Percentiles rank a stretch among this genome's conserved stretches.
Conservation (phyloP, 2,888 invertebrate genomes). For the Sussaba pulchella region DNA sequence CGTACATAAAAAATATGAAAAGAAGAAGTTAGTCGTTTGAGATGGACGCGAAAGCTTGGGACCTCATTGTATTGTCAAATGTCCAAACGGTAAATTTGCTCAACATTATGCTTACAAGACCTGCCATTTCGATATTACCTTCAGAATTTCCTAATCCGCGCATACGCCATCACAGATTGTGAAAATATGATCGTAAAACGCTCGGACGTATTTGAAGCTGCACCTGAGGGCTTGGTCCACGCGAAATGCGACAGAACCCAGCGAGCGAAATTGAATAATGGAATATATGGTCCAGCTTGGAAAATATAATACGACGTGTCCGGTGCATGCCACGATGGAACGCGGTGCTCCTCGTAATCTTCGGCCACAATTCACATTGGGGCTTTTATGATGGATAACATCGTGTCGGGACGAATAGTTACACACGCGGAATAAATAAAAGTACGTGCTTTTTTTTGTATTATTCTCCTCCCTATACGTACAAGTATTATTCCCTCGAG, state of each 20-base stretch:
- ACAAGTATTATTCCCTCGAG: conserved; percentile 54
- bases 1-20: neutral
- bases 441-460: conserved; percentile 2
- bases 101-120: too few species aligned
- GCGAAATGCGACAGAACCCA: conserved; percentile 38
- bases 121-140: neutral
- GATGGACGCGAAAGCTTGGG: neutral
- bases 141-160: conserved; percentile 3
- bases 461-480: neutral
- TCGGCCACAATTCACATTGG: conserved; percentile 63
- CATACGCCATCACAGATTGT: conserved; percentile 9
- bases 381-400: conserved; percentile 67
- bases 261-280: conserved; percentile 60
- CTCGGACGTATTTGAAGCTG: conserved; percentile 24
- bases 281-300: conserved; percentile 43
- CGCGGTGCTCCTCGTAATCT: conserved; percentile 58
- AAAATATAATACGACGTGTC: conserved; percentile 64
- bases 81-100: too few species aligned
- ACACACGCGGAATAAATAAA: conserved; percentile 34
- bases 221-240: conserved; percentile 27
- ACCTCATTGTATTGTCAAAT: neutral
- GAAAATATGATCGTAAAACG: too few species aligned
- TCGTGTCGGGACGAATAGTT: conserved; percentile 62
- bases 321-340: conserved; percentile 41
- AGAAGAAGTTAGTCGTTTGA: neutral